Base-by-base conservation (phyloP, 2,888 invertebrate species). In the Amphipoea oculea region DNA sequence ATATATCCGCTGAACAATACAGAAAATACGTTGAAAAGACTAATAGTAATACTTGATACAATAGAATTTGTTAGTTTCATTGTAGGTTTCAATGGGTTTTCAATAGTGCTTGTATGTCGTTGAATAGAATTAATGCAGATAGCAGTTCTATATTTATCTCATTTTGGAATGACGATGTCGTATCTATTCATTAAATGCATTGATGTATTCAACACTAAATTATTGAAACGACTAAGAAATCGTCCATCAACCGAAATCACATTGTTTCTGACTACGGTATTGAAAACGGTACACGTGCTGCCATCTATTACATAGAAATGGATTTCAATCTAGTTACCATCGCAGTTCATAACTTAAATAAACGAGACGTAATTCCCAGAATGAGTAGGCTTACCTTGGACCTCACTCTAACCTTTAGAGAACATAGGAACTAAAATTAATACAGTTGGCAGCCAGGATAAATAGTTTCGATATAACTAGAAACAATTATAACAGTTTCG, bases 1-100 rank as follows among this genome's bases (percentile, higher is more conserved):
- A 83, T 83, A 86, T 85, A 71, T 82, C 40, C 73, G 11, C 11
- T 42, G 73, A 83, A 83, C 78, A 83, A 81, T 69, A 75, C 12
- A 70, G 51, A 68, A 29, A 60, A 74, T 69, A 81, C 45, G 12
- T 54, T 78, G 67, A 63, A 80, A 62, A 76, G 60, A 45, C 74
- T 74, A 69, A 67, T 72, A 76, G 71, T 20, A 75, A 73, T 70
- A 73, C 45, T 2, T 74, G 29, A 36, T 66, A 63, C 45, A 76
- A 60, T 72, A 68, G n/a, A 66, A 69, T 51, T 74, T 65, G 7
- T 57, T 71, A 36, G 36, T 54, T 67, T n/a, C 17, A 57, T 73
- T 78, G 14, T 54, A 45, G n/a, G 62, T 68, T 48, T 3, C 12
- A 63, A 65, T n/a, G 42, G 17, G 5, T 29, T 45, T 69, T 62